Evolutionary conservation across 2,797 vertebrate genomes (phyloP).

Genomic region (Limnodromus scolopaceus): DNA sequence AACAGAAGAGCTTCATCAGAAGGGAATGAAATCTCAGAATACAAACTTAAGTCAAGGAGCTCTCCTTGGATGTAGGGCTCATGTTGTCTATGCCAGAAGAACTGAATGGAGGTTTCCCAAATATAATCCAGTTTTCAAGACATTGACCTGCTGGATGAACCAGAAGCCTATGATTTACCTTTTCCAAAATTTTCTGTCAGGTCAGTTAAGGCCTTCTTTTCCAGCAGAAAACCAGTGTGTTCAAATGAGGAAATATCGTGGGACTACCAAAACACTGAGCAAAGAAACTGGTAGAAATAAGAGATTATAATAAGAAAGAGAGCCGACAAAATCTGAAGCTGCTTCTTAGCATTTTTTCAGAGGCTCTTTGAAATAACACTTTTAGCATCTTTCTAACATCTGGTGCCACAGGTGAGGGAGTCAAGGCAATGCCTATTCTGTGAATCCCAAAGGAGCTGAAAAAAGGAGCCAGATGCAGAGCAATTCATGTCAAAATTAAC

Average conservation of each 20-base stretch:
- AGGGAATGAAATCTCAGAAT: neutral
- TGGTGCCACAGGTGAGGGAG: neutral
- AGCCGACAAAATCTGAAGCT: neutral
- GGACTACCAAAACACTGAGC: neutral
- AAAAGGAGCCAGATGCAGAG: neutral
- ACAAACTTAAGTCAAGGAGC: neutral
- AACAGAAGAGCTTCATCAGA: neutral
- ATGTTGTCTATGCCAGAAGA: accelerated
- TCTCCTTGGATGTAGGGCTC: neutral
- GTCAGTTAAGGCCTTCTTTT: neutral
- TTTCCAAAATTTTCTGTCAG: neutral
- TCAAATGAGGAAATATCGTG: neutral
- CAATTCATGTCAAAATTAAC: neutral
- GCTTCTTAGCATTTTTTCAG: neutral
- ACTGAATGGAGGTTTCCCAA: neutral
- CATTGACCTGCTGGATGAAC: neutral
- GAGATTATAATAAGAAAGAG: neutral
- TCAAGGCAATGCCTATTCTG: neutral
- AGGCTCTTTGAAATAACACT: neutral
- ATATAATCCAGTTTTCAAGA: neutral
- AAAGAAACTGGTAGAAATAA: neutral
- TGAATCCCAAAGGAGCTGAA: neutral
- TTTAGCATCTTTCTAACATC: neutral
- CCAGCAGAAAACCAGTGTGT: neutral
- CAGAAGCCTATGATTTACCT: neutral